Base-by-base conservation (phyloP, 2,888 invertebrate species). In the Cremastinae sp. region DNA sequence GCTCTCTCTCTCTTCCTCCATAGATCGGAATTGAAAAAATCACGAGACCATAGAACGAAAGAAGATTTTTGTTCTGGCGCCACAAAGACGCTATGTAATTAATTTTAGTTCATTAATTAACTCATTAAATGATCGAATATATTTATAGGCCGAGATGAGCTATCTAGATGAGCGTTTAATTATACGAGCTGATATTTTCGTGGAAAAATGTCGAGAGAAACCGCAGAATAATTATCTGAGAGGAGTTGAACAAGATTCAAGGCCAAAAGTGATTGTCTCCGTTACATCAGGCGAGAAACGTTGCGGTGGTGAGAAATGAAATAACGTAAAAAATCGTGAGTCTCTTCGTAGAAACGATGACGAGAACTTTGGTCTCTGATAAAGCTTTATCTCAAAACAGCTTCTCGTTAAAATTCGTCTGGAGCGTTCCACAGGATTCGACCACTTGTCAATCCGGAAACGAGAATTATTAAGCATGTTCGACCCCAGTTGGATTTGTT, bases 361-460 rank as follows among this genome's bases (percentile, higher is more conserved):
- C 5, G 18, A 37, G 1, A 41, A 61, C 43, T 14, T 56, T 61
- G 12, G 16, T 45, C 41, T 20, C 61, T 62, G 16, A 16, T 9
- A 56, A 28, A 66, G 56, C 72, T 75, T 75, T 43, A 39, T 12
- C 18, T 55, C 22, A n/a, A 47, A 41, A 47, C 12, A 10, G 18
- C 18, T 16, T 56, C 47, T 66, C 43, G 41, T 53, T 43, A 53
- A 55, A 58, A 71, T 71, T 55, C 61, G 75, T 58, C 55, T 43
- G 70, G 61, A 71, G 71, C 66, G 62, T 37, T 5, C 28, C 2
- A 68, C 56, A 49, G 66, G 56, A 66, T 72, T 75, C 41, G 62
- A 68, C 62, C 72, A 75, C 75, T 75, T 72, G 71, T 66, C 68
- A 72, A 28, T 66, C 51, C 75, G 72, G 61, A 59, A 66, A 75